Evolutionary conservation across 1,140 invertebrate species (phyloP).

Genomic region (Neotoxoptera formosana): DNA sequence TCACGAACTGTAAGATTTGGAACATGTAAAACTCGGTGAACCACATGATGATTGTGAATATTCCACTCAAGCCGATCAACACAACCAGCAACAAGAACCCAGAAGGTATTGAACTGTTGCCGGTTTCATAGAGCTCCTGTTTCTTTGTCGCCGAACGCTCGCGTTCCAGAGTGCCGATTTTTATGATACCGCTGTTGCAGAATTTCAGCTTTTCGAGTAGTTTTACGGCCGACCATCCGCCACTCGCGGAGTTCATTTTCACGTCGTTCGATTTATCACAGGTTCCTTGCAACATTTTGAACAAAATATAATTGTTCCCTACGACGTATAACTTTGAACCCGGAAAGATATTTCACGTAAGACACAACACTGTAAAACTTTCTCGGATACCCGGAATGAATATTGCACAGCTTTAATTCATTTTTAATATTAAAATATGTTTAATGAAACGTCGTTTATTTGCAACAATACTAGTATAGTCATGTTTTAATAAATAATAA

Average conservation of each 20-base stretch:
- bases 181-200: conserved; percentile 38
- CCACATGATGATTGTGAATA: conserved; percentile 47
- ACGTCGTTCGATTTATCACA: conserved; percentile 36
- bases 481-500: conserved; percentile 23
- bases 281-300: conserved; percentile 33
- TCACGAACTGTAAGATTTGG: conserved; percentile 51
- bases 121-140: not conserved
- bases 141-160: not conserved
- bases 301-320: no score
- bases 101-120: not conserved
- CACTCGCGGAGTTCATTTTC: not conserved
- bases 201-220: conserved; percentile 46
- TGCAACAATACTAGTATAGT: not conserved
- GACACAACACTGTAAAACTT: not conserved
- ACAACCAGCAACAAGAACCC: conserved; percentile 26
- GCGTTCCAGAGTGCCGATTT: conserved; percentile 35
- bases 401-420: not conserved
- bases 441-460: not conserved
- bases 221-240: conserved; percentile 30
- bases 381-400: not conserved
- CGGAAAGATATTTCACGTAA: not conserved
- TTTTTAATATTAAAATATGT: not conserved
- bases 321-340: not conserved
- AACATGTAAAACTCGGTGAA: conserved; percentile 55
- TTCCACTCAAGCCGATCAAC: conserved; percentile 36